A percentile compares a stretch with the other conserved stretches of the same genome.
Evolutionary conservation across 1,140 invertebrate genomes (phyloP).

Genomic region (Spodoptera frugiperda): DNA sequence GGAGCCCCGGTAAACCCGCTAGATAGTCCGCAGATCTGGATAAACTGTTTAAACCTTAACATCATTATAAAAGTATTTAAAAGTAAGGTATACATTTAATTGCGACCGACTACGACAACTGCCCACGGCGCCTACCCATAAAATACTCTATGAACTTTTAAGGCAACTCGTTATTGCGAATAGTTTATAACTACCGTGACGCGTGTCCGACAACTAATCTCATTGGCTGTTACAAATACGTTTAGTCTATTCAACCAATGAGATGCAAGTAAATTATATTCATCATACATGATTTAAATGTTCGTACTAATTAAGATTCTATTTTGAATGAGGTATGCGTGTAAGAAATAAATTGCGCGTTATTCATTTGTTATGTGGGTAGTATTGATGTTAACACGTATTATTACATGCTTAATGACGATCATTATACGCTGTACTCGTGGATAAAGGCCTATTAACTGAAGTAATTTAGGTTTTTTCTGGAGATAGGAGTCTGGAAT

Average conservation of each 20-base stretch:
- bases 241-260: slow-evolving; percentile 19
- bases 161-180: slow-evolving; percentile 41
- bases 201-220: not conserved
- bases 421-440: too few species aligned
- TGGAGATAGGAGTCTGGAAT: too few species aligned
- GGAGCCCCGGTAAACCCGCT: too few species aligned
- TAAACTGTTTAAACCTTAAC: not conserved
- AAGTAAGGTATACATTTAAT: slow-evolving; percentile 40
- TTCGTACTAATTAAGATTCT: slow-evolving; percentile 30
- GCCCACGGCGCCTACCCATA: slow-evolving; percentile 39
- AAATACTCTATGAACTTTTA: slow-evolving; percentile 42
- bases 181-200: slow-evolving; percentile 11
- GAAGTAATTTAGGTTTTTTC: too few species aligned
- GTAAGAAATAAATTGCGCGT: slow-evolving; percentile 41
- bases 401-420: too few species aligned
- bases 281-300: slow-evolving; percentile 19
- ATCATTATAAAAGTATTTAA: slow-evolving; percentile 13
- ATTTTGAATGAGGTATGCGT: slow-evolving; percentile 37
- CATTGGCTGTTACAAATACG: slow-evolving; percentile 25
- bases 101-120: slow-evolving; percentile 24
- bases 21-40: too few species aligned
- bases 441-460: too few species aligned
- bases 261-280: slow-evolving; percentile 1
- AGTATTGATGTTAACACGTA: not conserved
- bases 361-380: slow-evolving; percentile 9